phyloP scores from a whole-genome alignment of 1,140 invertebrate species.

The Daktulosphaira vitifoliae region DNA sequence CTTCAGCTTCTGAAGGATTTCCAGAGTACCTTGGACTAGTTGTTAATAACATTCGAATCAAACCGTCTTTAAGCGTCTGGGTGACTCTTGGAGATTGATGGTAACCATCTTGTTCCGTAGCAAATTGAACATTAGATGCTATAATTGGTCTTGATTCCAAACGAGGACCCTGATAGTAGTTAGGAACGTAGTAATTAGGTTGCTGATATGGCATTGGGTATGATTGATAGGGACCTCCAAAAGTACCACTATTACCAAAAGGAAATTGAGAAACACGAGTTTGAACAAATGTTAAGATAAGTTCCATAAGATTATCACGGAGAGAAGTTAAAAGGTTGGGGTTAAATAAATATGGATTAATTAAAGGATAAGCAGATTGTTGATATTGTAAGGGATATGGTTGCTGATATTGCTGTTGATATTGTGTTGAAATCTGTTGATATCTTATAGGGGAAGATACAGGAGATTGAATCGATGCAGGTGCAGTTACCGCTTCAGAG shows the following conservation, averaged over 20 bases:
- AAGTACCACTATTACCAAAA: neutral
- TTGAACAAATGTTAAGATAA: slow-evolving; percentile 39
- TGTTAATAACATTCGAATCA: slow-evolving; percentile 37
- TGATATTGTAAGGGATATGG: slow-evolving; percentile 25
- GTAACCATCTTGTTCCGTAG: slow-evolving; percentile 25
- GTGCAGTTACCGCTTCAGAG: neutral
- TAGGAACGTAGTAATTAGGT: slow-evolving; percentile 11
- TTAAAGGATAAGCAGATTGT: neutral
- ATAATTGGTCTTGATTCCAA: neutral
- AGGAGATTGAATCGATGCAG: slow-evolving; percentile 42
- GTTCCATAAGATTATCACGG: slow-evolving; percentile 40
- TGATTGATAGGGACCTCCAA: neutral
- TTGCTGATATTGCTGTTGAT: slow-evolving; percentile 43
- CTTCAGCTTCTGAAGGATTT: neutral
- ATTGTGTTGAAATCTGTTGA: slow-evolving; percentile 14
- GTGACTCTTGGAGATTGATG: neutral
- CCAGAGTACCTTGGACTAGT: slow-evolving; percentile 32
- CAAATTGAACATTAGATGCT: slow-evolving; percentile 1
- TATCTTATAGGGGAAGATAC: slow-evolving; percentile 39
- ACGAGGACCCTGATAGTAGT: slow-evolving; percentile 13
- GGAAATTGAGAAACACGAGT: slow-evolving; percentile 5
- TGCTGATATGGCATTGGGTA: slow-evolving; percentile 17
- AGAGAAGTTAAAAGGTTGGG: slow-evolving; percentile 45
- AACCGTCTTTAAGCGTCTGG: slow-evolving; percentile 30
- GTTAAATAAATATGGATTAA: slow-evolving; percentile 40